phyloP scores from a whole-genome alignment of 1,140 invertebrate species.

The Philopotamus ludificatus region DNA sequence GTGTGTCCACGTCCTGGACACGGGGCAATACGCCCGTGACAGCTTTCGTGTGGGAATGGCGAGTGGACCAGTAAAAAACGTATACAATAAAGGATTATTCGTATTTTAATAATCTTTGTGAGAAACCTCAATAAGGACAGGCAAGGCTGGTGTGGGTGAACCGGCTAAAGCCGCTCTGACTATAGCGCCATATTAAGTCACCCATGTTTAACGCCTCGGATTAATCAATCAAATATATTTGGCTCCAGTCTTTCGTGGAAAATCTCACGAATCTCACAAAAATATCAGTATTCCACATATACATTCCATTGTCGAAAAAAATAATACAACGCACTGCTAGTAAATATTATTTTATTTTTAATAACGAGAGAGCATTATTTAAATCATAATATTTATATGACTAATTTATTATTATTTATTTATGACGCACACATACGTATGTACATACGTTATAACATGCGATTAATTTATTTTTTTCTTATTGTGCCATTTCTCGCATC shows the following conservation, averaged over 20 bases:
- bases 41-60: conserved; percentile 15
- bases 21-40: too few species aligned
- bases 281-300: too few species aligned
- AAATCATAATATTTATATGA: too few species aligned
- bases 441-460: conserved; percentile 2
- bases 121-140: conserved; percentile 13
- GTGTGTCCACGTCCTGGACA: too few species aligned
- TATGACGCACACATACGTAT: neutral
- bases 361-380: too few species aligned
- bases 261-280: too few species aligned
- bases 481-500: neutral
- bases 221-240: conserved; percentile 15
- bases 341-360: too few species aligned
- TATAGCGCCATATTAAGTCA: neutral
- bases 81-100: conserved; percentile 4
- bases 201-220: neutral
- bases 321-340: too few species aligned
- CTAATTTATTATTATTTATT: too few species aligned
- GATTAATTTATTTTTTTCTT: neutral
- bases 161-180: neutral
- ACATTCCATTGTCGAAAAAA: too few species aligned
- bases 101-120: conserved; percentile 3
- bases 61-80: conserved; percentile 29
- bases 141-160: conserved; percentile 25
- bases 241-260: too few species aligned